Conservation (phyloP, 2,113 vertebrate genomes). For the Oxyura jamaicensis region DNA sequence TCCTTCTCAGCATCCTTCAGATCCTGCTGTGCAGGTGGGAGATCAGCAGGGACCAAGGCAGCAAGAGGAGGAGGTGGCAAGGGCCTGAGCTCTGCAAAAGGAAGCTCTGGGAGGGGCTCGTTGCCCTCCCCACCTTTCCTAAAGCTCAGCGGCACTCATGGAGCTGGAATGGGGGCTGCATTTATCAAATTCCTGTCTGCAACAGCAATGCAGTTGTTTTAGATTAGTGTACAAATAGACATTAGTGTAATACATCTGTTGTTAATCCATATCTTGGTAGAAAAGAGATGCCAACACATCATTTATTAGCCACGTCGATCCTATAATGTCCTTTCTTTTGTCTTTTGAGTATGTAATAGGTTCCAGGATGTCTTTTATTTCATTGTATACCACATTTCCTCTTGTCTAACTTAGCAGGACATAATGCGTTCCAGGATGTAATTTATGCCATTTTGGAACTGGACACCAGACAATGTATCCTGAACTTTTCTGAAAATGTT, state of each 20-base stretch:
- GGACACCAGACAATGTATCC: slow-evolving; percentile 53
- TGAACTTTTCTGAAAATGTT: slow-evolving; percentile 52
- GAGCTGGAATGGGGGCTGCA: slow-evolving; percentile 56
- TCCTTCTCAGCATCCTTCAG: neutral
- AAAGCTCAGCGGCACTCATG: slow-evolving; percentile 18
- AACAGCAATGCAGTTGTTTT: slow-evolving; percentile 80
- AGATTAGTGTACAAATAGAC: slow-evolving; percentile 83
- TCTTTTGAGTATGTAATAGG: slow-evolving; percentile 72
- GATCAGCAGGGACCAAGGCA: neutral
- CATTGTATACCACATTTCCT: slow-evolving; percentile 77
- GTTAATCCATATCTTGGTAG: slow-evolving; percentile 79
- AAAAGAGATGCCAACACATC: slow-evolving; percentile 82
- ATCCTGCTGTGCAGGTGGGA: neutral
- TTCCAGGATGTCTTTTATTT: slow-evolving; percentile 84
- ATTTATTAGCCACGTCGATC: slow-evolving; percentile 80
- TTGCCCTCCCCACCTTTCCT: slow-evolving; percentile 22
- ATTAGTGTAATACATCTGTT: slow-evolving; percentile 83
- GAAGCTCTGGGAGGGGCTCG: slow-evolving; percentile 9
- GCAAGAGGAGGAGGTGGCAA: neutral
- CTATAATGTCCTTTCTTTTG: slow-evolving; percentile 75
- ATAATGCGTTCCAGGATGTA: slow-evolving; percentile 78
- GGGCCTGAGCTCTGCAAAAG: neutral
- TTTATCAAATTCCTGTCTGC: slow-evolving; percentile 79
- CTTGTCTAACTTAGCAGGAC: slow-evolving; percentile 71
- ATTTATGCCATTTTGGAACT: slow-evolving; percentile 76